phyloP scores from a whole-genome alignment of 2,797 vertebrate species.

The Sebastes taczanowskii region DNA sequence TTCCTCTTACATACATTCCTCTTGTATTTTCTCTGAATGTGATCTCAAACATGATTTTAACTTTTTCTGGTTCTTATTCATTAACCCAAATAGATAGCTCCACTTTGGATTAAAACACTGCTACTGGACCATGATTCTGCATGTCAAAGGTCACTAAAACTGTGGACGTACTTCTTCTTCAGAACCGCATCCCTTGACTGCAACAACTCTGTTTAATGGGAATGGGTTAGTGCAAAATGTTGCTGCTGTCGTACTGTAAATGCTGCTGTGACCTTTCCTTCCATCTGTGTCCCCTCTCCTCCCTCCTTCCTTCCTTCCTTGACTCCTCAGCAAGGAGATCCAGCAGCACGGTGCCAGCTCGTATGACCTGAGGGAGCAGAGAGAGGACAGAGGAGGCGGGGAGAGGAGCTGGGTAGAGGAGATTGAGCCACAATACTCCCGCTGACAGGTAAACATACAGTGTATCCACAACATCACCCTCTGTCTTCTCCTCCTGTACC shows the following conservation, averaged over 20 bases:
- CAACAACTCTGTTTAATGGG: background rate
- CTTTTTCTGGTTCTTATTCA: background rate
- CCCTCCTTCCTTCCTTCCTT: background rate
- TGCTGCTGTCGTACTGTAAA: background rate
- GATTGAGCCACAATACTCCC: conserved; percentile 43
- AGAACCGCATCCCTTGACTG: background rate
- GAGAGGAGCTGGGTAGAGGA: conserved; percentile 13
- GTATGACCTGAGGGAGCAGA: conserved; percentile 44
- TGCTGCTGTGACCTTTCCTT: conserved; percentile 18
- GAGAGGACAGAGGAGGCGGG: conserved; percentile 22
- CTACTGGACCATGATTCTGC: background rate
- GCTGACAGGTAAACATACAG: conserved; percentile 63
- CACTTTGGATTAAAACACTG: background rate
- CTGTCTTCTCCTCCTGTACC: conserved; percentile 26
- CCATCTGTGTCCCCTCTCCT: conserved; percentile 8
- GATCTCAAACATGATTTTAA: background rate
- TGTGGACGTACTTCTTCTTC: background rate
- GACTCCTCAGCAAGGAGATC: conserved; percentile 24
- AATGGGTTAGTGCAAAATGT: background rate
- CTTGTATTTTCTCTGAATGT: background rate
- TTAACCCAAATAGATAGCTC: background rate
- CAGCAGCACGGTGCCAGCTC: conserved; percentile 32
- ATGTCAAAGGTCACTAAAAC: background rate
- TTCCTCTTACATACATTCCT: background rate
- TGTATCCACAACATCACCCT: conserved; percentile 36